Evolutionary conservation across 2,888 invertebrate genomes (phyloP).

Genomic region (Vannuccia rotundouncinata): DNA sequence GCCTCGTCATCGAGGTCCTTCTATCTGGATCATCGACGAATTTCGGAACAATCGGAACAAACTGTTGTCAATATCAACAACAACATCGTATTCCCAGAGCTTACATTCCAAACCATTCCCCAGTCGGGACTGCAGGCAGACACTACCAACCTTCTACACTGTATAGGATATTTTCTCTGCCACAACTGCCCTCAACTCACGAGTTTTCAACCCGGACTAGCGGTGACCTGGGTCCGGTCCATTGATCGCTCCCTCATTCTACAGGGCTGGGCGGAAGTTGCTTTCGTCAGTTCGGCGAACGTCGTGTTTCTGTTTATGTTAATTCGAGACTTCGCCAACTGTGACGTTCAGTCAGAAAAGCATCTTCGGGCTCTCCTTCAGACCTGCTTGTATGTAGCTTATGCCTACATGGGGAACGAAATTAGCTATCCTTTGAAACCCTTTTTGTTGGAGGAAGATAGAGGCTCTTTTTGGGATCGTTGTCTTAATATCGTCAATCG

Average conservation of each 20-base stretch:
- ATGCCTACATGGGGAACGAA: slow-evolving; percentile 98
- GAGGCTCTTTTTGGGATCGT: slow-evolving; percentile 95
- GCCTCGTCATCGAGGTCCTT: neutral
- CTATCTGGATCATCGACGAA: neutral
- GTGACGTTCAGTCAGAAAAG: slow-evolving; percentile 44
- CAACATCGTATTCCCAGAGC: neutral
- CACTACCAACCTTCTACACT: slow-evolving; percentile 92
- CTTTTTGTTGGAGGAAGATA: slow-evolving; percentile 83
- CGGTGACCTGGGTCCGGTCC: slow-evolving; percentile 94
- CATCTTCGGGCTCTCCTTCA: slow-evolving; percentile 64
- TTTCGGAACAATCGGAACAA: neutral
- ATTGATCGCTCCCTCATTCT: slow-evolving; percentile 89
- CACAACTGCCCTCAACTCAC: slow-evolving; percentile 74
- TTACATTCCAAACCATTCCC: neutral
- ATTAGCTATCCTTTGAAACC: slow-evolving; percentile 98
- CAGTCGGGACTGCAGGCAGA: slow-evolving; percentile 70
- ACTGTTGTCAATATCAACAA: neutral
- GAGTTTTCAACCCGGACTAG: slow-evolving; percentile 91
- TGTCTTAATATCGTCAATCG: slow-evolving; percentile 69
- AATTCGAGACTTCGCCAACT: slow-evolving; percentile 63
- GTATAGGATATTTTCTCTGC: slow-evolving; percentile 86
- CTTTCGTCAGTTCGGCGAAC: slow-evolving; percentile 98
- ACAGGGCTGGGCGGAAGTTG: slow-evolving; percentile 96
- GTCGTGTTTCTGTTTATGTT: slow-evolving; percentile 98
- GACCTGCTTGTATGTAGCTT: slow-evolving; percentile 93